Base-by-base conservation (phyloP, 2,888 invertebrate species). In the Formica aserva region DNA sequence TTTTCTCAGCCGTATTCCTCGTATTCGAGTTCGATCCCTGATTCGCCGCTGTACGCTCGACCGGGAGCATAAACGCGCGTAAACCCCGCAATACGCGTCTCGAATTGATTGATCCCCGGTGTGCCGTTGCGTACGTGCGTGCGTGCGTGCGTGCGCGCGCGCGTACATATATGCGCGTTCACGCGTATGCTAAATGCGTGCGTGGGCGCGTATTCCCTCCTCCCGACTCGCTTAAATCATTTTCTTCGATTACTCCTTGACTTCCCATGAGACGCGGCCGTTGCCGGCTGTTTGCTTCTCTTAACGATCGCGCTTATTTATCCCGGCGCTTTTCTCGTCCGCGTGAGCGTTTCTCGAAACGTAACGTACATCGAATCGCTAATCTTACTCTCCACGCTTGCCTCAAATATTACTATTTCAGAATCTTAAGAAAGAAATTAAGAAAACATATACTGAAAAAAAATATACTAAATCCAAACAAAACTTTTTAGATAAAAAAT, bases 221-320 rank as follows among this genome's bases (percentile, higher is more conserved):
- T 55, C 69, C 60, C 78, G 22, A n/a, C 22, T 69, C 71, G 78
- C 71, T 78, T 78, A 78, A 78, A 78, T 78, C 78, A 78, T 78
- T 78, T 78, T 78, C 71, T 71, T 78, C 78, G 78, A 78, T 78
- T 78, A 71, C 71, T 71, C 71, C 71, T 71, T 78, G 60, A 78
- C 78, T 78, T 78, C 78, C 71, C 78, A 60, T 71, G 78, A 78
- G 78, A 78, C 78, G 71, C 22, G 77, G 29, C 57, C 55, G 69
- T 57, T 32, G 78, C 35, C 78, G 71, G 71, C 78, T 71, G 45
- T 78, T 78, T 78, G 78, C 78, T 71, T 78, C 78, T 71, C 71
- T 78, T 78, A 78, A 78, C 78, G 78, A 78, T 78, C 78, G 35
- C 22, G 78, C 60, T 78, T 71, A 78, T 78, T 78, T 71, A 71